Percentiles rank a stretch among this genome's conserved stretches.
Evolutionary conservation across 92 coral and sea anemone genomes (phyloP).

Genomic region (Hydrozoanthus gracilis): DNA sequence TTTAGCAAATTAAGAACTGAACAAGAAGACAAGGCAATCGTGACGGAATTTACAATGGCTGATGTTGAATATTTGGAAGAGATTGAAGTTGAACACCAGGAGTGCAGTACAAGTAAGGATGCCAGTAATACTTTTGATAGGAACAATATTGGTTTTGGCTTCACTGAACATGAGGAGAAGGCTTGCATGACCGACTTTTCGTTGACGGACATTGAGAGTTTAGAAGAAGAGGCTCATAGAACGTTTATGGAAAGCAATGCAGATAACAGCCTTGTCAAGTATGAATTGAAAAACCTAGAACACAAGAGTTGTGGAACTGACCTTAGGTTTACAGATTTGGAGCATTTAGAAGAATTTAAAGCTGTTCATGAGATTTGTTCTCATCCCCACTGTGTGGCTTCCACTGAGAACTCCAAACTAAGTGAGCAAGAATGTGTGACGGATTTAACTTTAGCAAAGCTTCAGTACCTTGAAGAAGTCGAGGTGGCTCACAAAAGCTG

Average conservation of each 20-base stretch:
- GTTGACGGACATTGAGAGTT: conserved; percentile 65
- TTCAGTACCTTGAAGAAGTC: conserved; percentile 56
- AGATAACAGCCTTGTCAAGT: background rate
- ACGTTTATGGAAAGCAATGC: background rate
- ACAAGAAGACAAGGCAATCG: conserved; percentile 54
- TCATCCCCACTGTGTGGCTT: background rate
- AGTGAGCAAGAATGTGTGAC: conserved; percentile 50
- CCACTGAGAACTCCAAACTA: conserved; percentile 22
- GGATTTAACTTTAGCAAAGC: conserved; percentile 56
- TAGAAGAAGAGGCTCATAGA: conserved; percentile 35
- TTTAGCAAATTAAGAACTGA: conserved; percentile 1
- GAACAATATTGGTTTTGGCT: conserved; percentile 17
- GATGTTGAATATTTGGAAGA: conserved; percentile 60
- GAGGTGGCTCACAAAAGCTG: conserved; percentile 54
- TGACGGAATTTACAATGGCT: conserved; percentile 65
- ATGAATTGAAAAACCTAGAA: conserved; percentile 16
- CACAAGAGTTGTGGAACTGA: conserved; percentile 59
- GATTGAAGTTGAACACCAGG: conserved; percentile 15
- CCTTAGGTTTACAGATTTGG: conserved; percentile 49
- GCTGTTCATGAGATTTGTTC: conserved; percentile 41
- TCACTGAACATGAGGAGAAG: conserved; percentile 53
- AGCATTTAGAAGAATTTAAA: conserved; percentile 45
- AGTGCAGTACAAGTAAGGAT: background rate
- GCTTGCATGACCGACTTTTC: conserved; percentile 66
- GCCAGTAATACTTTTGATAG: background rate